A percentile compares a stretch with the other conserved stretches of the same genome.
Evolutionary conservation across 2,888 invertebrate genomes (phyloP).

Genomic region (Drosophila merina): DNA sequence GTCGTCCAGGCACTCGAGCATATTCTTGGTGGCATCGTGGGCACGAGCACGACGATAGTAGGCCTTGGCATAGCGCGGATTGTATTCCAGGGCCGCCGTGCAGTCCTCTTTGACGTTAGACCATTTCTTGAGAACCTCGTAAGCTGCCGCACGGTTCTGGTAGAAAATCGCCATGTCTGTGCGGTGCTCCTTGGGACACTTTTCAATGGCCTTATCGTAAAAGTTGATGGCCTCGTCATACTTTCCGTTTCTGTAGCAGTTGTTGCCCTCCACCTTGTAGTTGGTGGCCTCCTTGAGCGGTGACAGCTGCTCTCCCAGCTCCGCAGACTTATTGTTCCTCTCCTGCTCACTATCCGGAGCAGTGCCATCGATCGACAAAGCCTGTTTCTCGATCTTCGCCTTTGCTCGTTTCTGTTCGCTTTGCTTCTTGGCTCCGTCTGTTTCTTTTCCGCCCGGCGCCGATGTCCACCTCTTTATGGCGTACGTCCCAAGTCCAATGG

Average conservation of each 20-base stretch:
- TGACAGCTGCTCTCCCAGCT: conserved; percentile 83
- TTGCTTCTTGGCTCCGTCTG: conserved; percentile 16
- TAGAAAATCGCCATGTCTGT: conserved; percentile 95
- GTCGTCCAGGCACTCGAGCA: conserved; percentile 94
- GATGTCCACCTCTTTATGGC: conserved; percentile 52
- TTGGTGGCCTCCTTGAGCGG: conserved; percentile 90
- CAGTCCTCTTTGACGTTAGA: conserved; percentile 94
- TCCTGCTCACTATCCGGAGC: conserved; percentile 84
- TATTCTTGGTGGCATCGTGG: conserved; percentile 91
- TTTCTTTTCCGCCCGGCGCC: conserved; percentile 7
- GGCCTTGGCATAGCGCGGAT: conserved; percentile 95
- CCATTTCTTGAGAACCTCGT: conserved; percentile 95
- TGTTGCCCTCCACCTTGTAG: conserved; percentile 95
- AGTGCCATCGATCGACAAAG: conserved; percentile 86
- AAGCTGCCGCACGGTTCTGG: conserved; percentile 97
- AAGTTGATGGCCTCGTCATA: conserved; percentile 95
- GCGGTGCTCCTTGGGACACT: conserved; percentile 90
- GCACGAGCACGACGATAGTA: conserved; percentile 92
- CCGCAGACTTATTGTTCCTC: conserved; percentile 76
- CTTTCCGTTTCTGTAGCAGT: conserved; percentile 92
- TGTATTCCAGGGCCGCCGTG: conserved; percentile 91
- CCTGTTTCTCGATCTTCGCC: conserved; percentile 81
- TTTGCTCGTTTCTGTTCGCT: conserved; percentile 36
- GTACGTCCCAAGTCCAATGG: conserved; percentile 92
- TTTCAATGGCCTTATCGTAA: conserved; percentile 96